A percentile compares a stretch with the other conserved stretches of the same genome.
These are phyloP conservation scores for Calameuta pallipes DNA, from an alignment of 2,888 invertebrate species.

Conservation along the genomic window DNA sequence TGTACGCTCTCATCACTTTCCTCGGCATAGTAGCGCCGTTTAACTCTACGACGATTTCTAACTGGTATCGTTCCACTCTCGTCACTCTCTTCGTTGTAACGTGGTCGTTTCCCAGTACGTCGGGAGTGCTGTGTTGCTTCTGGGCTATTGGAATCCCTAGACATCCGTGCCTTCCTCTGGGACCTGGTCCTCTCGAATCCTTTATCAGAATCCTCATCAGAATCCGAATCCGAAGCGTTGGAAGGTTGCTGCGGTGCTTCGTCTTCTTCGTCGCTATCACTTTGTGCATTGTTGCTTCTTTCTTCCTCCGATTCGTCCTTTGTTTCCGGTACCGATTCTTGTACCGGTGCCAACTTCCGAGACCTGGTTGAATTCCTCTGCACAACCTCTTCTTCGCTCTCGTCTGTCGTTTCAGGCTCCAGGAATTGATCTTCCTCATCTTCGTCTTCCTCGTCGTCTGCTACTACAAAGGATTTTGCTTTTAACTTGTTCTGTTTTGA, in stretches of 20 bases:
- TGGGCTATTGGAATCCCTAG: slow-evolving; percentile 35
- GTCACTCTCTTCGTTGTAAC: slow-evolving; percentile 60
- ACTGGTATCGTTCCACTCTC: slow-evolving; percentile 46
- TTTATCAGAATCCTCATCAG: slow-evolving; percentile 43
- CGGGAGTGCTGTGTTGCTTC: slow-evolving; percentile 34
- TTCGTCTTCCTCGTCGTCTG: slow-evolving; percentile 53
- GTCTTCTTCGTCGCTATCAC: slow-evolving; percentile 36
- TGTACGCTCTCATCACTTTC: slow-evolving; percentile 59
- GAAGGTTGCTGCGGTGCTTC: slow-evolving; percentile 33
- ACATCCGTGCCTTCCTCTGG: slow-evolving; percentile 37
- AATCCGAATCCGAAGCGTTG: slow-evolving; percentile 24
- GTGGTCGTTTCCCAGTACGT: slow-evolving; percentile 55
- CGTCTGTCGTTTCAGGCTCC: slow-evolving; percentile 40
- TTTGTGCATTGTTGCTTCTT: slow-evolving; percentile 30
- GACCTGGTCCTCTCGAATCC: slow-evolving; percentile 34
- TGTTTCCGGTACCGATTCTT: slow-evolving; percentile 26
- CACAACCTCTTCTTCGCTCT: slow-evolving; percentile 40
- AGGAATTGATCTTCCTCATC: slow-evolving; percentile 39
- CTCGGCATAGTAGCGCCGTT: slow-evolving; percentile 62
- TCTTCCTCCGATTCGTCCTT: slow-evolving; percentile 34
- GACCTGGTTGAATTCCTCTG: slow-evolving; percentile 43
- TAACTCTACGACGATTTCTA: slow-evolving; percentile 54
- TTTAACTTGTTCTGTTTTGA: slow-evolving; percentile 27
- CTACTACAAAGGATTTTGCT: slow-evolving; percentile 25
- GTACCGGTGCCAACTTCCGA: slow-evolving; percentile 33